These are phyloP conservation scores for Xanthia togata DNA, from an alignment of 2,888 invertebrate species.

Conservation along the genomic window DNA sequence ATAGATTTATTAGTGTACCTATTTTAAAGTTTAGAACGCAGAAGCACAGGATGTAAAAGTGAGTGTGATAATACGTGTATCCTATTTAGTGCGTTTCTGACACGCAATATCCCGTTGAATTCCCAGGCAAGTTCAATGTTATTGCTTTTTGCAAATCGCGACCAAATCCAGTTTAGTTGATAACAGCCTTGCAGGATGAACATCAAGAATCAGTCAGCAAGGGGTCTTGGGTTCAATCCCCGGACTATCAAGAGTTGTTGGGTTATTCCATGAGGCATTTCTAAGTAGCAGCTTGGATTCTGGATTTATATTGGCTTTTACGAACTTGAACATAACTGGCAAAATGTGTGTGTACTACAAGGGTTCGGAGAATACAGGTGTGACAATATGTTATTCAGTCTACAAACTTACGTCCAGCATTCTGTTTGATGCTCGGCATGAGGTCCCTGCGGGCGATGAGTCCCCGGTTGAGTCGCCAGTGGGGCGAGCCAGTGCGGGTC, in stretches of 20 bases:
- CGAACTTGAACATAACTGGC: background rate
- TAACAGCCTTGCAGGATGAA: background rate
- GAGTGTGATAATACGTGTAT: too few relatives aligned
- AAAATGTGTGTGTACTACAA: background rate
- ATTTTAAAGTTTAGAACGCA: too few relatives aligned
- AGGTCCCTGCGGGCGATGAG: conserved; percentile 64
- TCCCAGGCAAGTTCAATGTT: too few relatives aligned
- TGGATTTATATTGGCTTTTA: background rate
- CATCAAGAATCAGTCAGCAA: background rate
- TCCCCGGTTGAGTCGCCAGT: conserved; percentile 61
- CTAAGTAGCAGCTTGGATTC: background rate
- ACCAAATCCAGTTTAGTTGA: background rate
- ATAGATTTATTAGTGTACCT: too few relatives aligned
- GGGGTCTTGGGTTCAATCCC: background rate
- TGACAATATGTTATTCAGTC: background rate
- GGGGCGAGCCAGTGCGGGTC: background rate
- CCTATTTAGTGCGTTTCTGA: too few relatives aligned
- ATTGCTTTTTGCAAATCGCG: too few relatives aligned
- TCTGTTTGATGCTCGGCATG: conserved; percentile 44
- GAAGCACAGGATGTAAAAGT: too few relatives aligned
- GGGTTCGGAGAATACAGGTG: background rate
- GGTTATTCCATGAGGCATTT: background rate
- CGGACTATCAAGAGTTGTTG: background rate
- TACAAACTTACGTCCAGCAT: conserved; percentile 46
- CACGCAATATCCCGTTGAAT: too few relatives aligned